These are phyloP conservation scores for Girardia tigrina DNA, from an alignment of 2,888 invertebrate species.

Conservation along the genomic window DNA sequence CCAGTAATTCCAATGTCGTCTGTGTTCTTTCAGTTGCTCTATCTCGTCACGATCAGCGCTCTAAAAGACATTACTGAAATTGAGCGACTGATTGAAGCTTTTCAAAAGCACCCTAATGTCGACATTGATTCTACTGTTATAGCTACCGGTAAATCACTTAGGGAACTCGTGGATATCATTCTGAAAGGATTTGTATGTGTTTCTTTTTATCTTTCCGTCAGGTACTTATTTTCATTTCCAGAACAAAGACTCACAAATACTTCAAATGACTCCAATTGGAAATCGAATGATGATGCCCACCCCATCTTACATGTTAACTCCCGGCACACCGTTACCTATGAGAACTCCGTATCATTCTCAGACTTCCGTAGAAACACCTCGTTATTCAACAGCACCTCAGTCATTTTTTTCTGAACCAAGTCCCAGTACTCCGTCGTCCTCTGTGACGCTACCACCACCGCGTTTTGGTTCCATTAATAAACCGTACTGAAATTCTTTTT, in stretches of 20 bases:
- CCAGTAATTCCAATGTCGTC: conserved; percentile 2
- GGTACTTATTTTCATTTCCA: neutral
- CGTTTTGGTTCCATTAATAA: neutral
- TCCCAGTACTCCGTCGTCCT: neutral
- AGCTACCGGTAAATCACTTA: neutral
- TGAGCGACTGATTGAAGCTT: neutral
- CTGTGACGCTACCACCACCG: neutral
- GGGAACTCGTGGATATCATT: neutral
- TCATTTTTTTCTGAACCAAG: neutral
- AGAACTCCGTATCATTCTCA: conserved; percentile 12
- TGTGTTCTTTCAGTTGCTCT: neutral
- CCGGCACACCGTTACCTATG: neutral
- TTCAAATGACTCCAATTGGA: conserved; percentile 1
- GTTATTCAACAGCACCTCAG: neutral
- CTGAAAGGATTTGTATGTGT: neutral
- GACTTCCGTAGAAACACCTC: neutral
- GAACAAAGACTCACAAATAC: neutral
- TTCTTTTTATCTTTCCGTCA: neutral
- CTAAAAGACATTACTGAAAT: neutral
- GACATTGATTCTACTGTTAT: neutral
- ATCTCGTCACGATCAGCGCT: neutral
- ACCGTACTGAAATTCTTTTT: neutral
- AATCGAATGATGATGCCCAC: neutral
- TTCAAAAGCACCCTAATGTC: neutral
- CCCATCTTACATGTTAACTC: neutral